These are phyloP conservation scores for Spondyliosoma cantharus DNA, from an alignment of 2,797 vertebrate genomes.

Conservation along the genomic window DNA sequence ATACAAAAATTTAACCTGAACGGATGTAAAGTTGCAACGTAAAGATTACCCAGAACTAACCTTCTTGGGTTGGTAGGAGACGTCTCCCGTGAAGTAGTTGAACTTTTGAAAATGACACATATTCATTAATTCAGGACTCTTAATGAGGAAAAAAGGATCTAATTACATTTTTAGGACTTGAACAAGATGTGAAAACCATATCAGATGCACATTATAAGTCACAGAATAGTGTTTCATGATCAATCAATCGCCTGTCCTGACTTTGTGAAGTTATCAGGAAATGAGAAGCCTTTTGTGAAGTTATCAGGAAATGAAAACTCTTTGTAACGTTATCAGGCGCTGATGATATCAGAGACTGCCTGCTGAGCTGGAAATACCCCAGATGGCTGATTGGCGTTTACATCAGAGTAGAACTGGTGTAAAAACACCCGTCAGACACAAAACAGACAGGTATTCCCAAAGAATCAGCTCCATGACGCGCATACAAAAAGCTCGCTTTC, in stretches of 20 bases:
- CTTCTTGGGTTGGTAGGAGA: no score
- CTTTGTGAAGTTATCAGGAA: conserved; percentile 7
- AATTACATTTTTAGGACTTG: no score
- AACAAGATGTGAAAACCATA: no score
- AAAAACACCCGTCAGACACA: conserved; percentile 42
- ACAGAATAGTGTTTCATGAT: no score
- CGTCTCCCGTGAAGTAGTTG: no score
- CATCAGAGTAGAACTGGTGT: not conserved
- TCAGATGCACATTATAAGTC: no score
- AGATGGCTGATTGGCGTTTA: conserved; percentile 37
- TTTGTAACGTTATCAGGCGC: conserved; percentile 26
- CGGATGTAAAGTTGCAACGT: no score
- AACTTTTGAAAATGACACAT: no score
- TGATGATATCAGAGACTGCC: conserved; percentile 10
- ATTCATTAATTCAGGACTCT: no score
- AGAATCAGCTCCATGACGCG: conserved; percentile 2
- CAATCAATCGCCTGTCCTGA: conserved; percentile 11
- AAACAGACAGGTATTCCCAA: conserved; percentile 11
- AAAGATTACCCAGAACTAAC: no score
- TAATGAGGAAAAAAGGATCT: no score
- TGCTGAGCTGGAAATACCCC: conserved; percentile 20
- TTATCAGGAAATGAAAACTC: conserved; percentile 12
- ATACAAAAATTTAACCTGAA: no score
- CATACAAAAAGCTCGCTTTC: conserved; percentile 3
- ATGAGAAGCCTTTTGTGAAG: conserved; percentile 28